phyloP scores from a whole-genome alignment of 2,113 vertebrate genomes.

The Cebidichthys violaceus region DNA sequence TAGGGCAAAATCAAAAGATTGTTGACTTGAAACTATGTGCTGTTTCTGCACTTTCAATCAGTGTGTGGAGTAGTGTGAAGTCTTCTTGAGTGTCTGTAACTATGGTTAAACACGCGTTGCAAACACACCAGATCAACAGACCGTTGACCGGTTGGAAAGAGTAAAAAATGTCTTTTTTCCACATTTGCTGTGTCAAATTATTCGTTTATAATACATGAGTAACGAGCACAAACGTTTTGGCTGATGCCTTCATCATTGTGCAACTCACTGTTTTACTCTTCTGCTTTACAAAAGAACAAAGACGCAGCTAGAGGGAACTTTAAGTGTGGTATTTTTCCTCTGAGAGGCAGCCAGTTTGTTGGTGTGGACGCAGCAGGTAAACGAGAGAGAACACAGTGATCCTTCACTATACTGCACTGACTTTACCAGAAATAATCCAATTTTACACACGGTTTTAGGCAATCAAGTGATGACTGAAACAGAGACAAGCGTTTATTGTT shows the following conservation, averaged over 20 bases:
- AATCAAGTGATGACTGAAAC: neutral
- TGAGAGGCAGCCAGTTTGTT: neutral
- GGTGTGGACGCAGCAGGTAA: neutral
- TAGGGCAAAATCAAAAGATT: neutral
- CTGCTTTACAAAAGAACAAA: neutral
- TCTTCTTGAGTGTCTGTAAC: neutral
- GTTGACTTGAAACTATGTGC: neutral
- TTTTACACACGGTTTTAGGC: neutral
- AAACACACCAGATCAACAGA: too few relatives aligned
- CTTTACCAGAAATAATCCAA: neutral
- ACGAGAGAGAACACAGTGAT: neutral
- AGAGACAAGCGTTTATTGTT: slow-evolving; percentile 9
- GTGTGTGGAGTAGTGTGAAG: neutral
- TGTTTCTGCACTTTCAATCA: neutral
- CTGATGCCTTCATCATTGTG: neutral
- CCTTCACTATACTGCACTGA: neutral
- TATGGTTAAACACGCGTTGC: too few relatives aligned
- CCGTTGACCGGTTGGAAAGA: too few relatives aligned
- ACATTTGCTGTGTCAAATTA: too few relatives aligned
- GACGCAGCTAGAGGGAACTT: neutral
- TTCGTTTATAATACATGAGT: too few relatives aligned
- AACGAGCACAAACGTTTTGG: neutral
- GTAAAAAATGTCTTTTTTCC: too few relatives aligned
- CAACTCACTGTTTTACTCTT: neutral
- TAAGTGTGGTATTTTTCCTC: neutral